These are phyloP conservation scores for Nipponacmea schrenckii DNA, from an alignment of 2,888 invertebrate species.

Conservation along the genomic window DNA sequence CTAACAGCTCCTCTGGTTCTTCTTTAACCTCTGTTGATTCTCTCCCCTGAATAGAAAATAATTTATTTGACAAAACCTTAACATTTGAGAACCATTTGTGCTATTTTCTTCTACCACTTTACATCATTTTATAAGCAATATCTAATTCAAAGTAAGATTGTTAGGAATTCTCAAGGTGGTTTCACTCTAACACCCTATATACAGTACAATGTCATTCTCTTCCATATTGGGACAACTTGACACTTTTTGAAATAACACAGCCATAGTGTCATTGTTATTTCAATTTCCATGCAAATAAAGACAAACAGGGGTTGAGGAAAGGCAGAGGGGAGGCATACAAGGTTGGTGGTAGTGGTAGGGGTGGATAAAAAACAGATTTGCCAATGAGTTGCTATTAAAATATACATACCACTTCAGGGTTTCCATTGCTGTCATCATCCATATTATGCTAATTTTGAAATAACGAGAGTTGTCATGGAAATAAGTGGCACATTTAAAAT, in stretches of 20 bases:
- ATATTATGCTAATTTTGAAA: no score
- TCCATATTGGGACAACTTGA: background rate
- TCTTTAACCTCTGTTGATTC: conserved; percentile 10
- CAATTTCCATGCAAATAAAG: no score
- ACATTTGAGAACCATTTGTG: background rate
- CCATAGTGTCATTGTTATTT: background rate
- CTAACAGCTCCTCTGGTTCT: conserved; percentile 41
- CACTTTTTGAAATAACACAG: background rate
- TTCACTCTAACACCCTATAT: background rate
- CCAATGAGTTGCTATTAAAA: no score
- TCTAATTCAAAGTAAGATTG: background rate
- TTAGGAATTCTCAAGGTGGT: background rate
- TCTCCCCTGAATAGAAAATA: background rate
- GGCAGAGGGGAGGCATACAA: no score
- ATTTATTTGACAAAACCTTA: background rate
- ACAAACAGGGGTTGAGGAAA: no score
- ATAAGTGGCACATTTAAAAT: no score
- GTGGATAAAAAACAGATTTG: background rate
- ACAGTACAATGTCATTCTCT: background rate
- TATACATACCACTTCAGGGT: no score
- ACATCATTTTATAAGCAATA: background rate
- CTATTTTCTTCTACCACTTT: background rate
- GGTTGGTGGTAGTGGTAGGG: conserved; percentile 4
- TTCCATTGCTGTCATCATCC: no score
- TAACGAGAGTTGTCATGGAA: no score